phyloP scores from a whole-genome alignment of 2,113 vertebrate species.

The Caretta caretta region DNA sequence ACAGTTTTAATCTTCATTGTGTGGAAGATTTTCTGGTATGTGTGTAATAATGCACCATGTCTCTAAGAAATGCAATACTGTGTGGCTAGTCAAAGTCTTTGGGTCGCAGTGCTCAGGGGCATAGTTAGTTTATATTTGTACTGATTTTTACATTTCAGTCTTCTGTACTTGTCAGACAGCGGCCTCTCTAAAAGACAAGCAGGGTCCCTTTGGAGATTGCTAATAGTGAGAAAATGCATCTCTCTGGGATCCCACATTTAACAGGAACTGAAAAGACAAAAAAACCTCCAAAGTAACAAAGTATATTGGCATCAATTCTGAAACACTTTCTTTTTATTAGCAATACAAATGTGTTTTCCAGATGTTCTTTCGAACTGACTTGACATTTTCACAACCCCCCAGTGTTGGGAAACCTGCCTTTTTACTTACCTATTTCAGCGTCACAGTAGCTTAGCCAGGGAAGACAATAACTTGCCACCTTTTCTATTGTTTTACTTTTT shows the following conservation, averaged over 20 bases:
- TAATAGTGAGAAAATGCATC: constrained; percentile 42
- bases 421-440: background rate
- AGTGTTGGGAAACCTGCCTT: background rate
- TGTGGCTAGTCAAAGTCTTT: background rate
- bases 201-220: constrained; percentile 30
- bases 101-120: background rate
- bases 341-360: constrained; percentile 14
- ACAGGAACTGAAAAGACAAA: constrained; percentile 25
- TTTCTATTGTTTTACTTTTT: background rate
- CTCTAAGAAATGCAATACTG: background rate
- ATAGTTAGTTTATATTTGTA: constrained; percentile 24
- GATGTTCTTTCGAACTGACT: constrained; percentile 7
- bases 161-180: constrained; percentile 10
- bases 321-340: constrained; percentile 24
- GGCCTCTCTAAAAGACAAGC: constrained; percentile 7
- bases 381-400: background rate
- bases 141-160: constrained; percentile 24
- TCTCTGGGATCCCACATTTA: constrained; percentile 27
- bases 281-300: background rate
- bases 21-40: background rate
- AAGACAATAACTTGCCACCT: background rate
- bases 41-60: background rate
- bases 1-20: background rate
- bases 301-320: background rate
- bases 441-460: background rate